Evolutionary conservation across 2,113 vertebrate species (phyloP).

Genomic region (Channa maculata): DNA sequence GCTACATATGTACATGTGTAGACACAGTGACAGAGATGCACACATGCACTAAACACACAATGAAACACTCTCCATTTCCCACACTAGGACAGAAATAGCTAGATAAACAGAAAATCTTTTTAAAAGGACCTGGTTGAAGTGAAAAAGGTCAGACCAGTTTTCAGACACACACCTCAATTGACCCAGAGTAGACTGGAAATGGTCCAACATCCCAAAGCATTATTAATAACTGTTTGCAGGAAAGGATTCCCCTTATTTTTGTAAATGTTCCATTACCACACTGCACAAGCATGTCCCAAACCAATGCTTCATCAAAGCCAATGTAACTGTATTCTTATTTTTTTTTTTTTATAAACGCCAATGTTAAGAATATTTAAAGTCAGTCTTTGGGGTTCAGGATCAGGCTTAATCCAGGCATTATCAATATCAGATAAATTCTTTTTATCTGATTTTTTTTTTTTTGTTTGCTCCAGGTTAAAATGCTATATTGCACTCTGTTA

Average conservation of each 20-base stretch:
- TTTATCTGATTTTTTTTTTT: not conserved
- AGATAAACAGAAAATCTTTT: constrained; percentile 75
- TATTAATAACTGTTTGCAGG: not conserved
- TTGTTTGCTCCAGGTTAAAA: not conserved
- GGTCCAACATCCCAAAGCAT: not conserved
- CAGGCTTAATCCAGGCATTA: too few relatives aligned
- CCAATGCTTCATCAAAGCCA: too few relatives aligned
- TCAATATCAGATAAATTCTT: too few relatives aligned
- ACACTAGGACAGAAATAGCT: constrained; percentile 75
- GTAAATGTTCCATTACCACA: not conserved
- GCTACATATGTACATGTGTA: constrained; percentile 8
- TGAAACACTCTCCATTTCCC: constrained; percentile 43
- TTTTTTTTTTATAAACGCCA: too few relatives aligned
- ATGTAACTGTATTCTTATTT: too few relatives aligned
- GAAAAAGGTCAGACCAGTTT: constrained; percentile 60
- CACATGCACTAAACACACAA: constrained; percentile 46
- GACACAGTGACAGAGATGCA: constrained; percentile 23
- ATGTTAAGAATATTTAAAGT: not conserved
- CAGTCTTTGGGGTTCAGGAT: not conserved
- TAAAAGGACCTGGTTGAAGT: constrained; percentile 58
- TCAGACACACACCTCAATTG: constrained; percentile 66
- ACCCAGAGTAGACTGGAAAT: constrained; percentile 29
- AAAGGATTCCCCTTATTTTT: not conserved
- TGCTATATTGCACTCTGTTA: too few relatives aligned
- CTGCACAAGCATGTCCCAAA: not conserved